Percentiles rank a stretch among this genome's conserved stretches.
Evolutionary conservation across 2,797 vertebrate genomes (phyloP).

Genomic region (Neostethus bicornis): DNA sequence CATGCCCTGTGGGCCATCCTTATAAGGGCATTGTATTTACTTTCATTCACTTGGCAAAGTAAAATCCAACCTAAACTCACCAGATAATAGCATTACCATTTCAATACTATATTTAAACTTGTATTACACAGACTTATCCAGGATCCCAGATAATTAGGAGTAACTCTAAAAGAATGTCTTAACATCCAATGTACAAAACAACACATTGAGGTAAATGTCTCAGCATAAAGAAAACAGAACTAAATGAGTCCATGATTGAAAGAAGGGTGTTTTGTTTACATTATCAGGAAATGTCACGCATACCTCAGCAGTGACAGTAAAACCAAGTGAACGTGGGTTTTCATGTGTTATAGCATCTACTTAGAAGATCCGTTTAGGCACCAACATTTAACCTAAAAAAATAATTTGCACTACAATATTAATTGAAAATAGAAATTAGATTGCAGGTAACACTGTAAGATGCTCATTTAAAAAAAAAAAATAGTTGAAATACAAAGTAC

Average conservation of each 20-base stretch:
- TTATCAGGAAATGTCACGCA: conserved; percentile 75
- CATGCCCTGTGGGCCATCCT: background rate
- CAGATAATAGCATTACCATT: no score
- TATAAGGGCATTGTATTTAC: background rate
- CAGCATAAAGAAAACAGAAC: conserved; percentile 14
- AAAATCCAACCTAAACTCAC: background rate
- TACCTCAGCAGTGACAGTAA: conserved; percentile 65
- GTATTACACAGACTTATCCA: background rate
- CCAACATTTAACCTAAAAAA: conserved; percentile 20
- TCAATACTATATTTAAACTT: background rate
- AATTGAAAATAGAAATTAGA: conserved; percentile 4
- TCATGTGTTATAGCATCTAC: conserved; percentile 30
- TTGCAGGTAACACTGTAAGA: conserved; percentile 13
- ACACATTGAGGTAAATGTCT: conserved; percentile 22
- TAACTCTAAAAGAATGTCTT: background rate
- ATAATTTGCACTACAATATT: conserved; percentile 13
- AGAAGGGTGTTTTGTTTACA: conserved; percentile 70
- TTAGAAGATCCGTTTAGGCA: conserved; percentile 35
- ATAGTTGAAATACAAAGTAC: no score
- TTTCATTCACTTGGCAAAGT: background rate
- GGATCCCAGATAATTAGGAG: background rate
- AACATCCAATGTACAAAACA: no score
- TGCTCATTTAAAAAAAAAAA: no score
- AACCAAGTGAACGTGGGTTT: conserved; percentile 37
- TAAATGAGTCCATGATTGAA: conserved; percentile 39